Evolutionary conservation across 2,888 invertebrate genomes (phyloP), one percentile per base, ranked within the genome.

Genomic region (Ichneumoninae sp.): DNA sequence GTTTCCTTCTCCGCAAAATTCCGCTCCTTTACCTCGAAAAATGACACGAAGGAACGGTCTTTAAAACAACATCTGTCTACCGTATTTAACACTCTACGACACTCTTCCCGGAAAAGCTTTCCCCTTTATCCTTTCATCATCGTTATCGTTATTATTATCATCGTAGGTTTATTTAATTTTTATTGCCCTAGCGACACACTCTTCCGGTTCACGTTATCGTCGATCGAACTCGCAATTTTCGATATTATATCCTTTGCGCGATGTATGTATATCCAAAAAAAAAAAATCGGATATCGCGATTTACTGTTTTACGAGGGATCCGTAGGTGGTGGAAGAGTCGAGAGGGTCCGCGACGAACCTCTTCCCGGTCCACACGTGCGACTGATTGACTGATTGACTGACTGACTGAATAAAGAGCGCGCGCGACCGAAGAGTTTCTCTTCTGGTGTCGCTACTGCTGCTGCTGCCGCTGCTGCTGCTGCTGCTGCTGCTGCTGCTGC

Each of bases 341-440:
- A 69, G 62, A 79, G 75, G 62, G 52, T 77, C 79, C 82, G 82
- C 85, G 85, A 85, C 82, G 85, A 85, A 57, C 72, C 85, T 85
- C 85, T 82, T 78, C 79, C 82, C 82, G 85, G 82, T 76, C 72
- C 85, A 87, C 86, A 85, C 87, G 87, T 86, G 86, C 87, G 86
- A 86, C 86, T 88, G 85, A 86, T 86, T 88, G 86, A 86, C 84
- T 88, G 88, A 88, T 87, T 89, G 90, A 89, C 90, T 89, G 87
- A 87, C 89, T 89, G 88, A 85, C 89, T 87, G 87, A 89, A 85
- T 89, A 87, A 62, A 62, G 62, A 86, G 87, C 88, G 87, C 87
- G 82, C 84, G 78, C 72, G 84, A 85, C 82, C 88, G 87, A 89
- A 89, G 88, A 90, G 90, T 90, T 91, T 87, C 90, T 91, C 91